A percentile compares a stretch with the other conserved stretches of the same genome.
Conservation (phyloP, 2,797 vertebrate species). For the Aeoliscus strigatus region DNA sequence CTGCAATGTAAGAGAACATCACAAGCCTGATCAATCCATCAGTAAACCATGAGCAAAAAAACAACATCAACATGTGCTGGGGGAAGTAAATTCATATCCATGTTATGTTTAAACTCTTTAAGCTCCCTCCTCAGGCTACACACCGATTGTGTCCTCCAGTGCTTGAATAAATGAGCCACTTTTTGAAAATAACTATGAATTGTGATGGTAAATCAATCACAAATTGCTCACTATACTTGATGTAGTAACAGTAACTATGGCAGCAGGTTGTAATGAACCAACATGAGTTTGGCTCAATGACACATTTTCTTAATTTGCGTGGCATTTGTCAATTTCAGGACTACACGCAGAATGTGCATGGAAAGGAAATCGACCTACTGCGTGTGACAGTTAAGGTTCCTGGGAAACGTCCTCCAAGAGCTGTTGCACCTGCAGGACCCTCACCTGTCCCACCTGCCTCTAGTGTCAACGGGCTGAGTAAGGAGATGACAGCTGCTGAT, state of each 20-base stretch:
- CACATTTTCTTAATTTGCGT: too few species aligned
- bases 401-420: slow-evolving; percentile 89
- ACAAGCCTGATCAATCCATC: slow-evolving; percentile 16
- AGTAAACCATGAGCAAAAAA: slow-evolving; percentile 14
- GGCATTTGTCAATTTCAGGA: slow-evolving; percentile 69
- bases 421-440: slow-evolving; percentile 79
- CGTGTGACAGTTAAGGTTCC: slow-evolving; percentile 96
- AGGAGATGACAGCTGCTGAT: slow-evolving; percentile 73
- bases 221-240: too few species aligned
- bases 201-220: too few species aligned
- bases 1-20: slow-evolving; percentile 81
- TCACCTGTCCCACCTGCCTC: slow-evolving; percentile 39
- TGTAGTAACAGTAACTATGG: not conserved
- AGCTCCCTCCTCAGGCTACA: too few species aligned
- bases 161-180: too few species aligned
- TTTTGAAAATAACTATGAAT: too few species aligned
- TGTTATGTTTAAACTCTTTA: too few species aligned
- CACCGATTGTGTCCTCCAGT: too few species aligned
- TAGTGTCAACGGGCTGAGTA: slow-evolving; percentile 86
- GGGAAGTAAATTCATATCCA: too few species aligned
- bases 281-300: too few species aligned
- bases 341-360: slow-evolving; percentile 87
- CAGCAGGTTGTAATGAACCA: too few species aligned
- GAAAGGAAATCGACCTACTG: slow-evolving; percentile 92
- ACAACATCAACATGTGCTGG: not conserved